Evolutionary conservation across 2,888 invertebrate genomes (phyloP), one percentile per base, ranked within the genome.

Genomic region (Caenorhabditis parvicauda): DNA sequence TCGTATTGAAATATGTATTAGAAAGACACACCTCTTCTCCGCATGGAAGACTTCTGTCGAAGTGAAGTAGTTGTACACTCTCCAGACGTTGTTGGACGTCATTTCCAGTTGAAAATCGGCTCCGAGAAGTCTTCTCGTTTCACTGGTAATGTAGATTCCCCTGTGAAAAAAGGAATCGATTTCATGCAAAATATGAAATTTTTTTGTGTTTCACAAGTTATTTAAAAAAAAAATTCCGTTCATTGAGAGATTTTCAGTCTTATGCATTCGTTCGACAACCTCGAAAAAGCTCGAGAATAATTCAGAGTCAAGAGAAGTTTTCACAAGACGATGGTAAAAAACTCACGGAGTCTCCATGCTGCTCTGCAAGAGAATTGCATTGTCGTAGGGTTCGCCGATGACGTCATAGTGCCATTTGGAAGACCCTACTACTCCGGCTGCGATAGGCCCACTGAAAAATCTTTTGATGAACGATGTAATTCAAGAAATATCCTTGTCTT

Each of bases 361-460:
- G 27, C 59, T 59, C 44, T 75, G 71, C 59, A 76, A 60, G 9
- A 74, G 54, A 37, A 71, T 64, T 7, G 77, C 76, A 45, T 70
- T 68, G 50, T 79, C 76, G 44, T 74, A 58, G 6, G 74, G 66
- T 2, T 50, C 44, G 12, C 79, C 79, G 28, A 76, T 66, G 5
- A 79, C 57, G 39, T 79, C 79, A 49, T 77, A 79, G 55, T 79
- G 79, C 79, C 79, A 79, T 49, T 79, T 79, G 28, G 68, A 59
- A 25, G 65, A 60, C 3, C 77, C 77, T 42, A 78, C 63, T 32
- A 77, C 64, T n/a, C 77, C 77, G 17, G 60, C 64, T 1, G 66
- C 59, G 1, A 70, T 53, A 14, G 59, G 17, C 12, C 70, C 70
- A 35, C 61, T 50, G 17, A 7, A 41, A 38, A 38, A 14, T 9